Base-by-base conservation (phyloP, 2,113 vertebrate species). In the Orycteropus afer region DNA sequence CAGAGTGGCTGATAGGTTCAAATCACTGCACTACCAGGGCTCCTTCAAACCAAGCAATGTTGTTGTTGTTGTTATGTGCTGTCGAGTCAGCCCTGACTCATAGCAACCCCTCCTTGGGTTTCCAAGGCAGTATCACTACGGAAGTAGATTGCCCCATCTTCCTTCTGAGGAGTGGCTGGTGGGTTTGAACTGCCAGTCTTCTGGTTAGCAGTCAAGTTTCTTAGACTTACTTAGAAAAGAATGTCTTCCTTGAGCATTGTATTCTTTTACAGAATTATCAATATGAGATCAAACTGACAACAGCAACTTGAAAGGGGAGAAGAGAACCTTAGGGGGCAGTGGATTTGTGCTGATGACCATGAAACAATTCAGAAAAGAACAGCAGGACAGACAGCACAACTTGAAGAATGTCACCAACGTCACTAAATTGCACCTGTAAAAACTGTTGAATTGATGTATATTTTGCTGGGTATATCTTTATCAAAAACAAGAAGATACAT, bases 201-300 rank as follows among this genome's bases (percentile, higher is more conserved):
- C 3, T 25, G 1, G 32, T n/a, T n/a, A n/a, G 14, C 34, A 17
- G 65, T 3, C 34, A 11, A 34, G 15, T 11, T n/a, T n/a, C 3
- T 14, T 34, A 23, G 25, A 23, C 57, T 23, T n/a, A n/a, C n/a
- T n/a, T n/a, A n/a, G n/a, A n/a, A n/a, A n/a, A n/a, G n/a, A n/a
- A n/a, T n/a, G n/a, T n/a, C n/a, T n/a, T n/a, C n/a, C n/a, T n/a
- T n/a, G n/a, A n/a, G 14, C 20, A 65, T 22, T 23, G 29, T 65
- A 32, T 65, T 65, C 61, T 65, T 65, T 65, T 65, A 65, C 61
- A 65, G 32, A 65, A 65, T 34, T 32, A 65, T 34, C 61, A 15
- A 34, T 34, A 65, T 65, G 27, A 34, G 32, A 34, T 65, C 27
- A 65, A 65, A 32, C 61, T 34, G 29, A 65, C 61, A 65, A 13